Conservation (phyloP, 2,888 invertebrate species). For the Cinara cedri region DNA sequence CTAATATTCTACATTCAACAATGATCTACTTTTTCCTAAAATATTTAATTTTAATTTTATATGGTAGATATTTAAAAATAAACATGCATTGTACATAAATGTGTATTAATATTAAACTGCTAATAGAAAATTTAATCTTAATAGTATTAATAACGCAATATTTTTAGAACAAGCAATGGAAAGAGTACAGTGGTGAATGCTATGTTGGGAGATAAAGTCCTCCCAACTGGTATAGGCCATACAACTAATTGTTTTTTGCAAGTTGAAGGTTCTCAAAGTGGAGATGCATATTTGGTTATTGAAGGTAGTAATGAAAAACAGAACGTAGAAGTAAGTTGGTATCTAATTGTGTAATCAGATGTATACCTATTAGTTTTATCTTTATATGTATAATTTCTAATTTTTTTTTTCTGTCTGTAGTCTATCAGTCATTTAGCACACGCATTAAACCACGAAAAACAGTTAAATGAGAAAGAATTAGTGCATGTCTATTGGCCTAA, state of each 20-base stretch:
- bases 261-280: slow-evolving; percentile 90
- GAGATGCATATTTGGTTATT: slow-evolving; percentile 84
- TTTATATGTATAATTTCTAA: background rate
- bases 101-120: too few species aligned
- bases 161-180: slow-evolving; percentile 91
- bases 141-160: too few species aligned
- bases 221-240: slow-evolving; percentile 98
- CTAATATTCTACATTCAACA: too few species aligned
- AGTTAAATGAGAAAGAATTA: slow-evolving; percentile 82
- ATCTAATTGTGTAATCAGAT: too few species aligned
- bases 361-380: too few species aligned
- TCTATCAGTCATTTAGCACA: slow-evolving; percentile 92
- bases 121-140: too few species aligned
- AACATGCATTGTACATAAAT: too few species aligned
- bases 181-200: slow-evolving; percentile 99
- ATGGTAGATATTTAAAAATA: too few species aligned
- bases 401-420: slow-evolving; percentile 63
- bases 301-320: slow-evolving; percentile 83
- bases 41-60: too few species aligned
- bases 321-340: slow-evolving; percentile 73
- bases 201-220: slow-evolving; percentile 96
- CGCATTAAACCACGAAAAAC: slow-evolving; percentile 88
- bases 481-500: slow-evolving; percentile 96
- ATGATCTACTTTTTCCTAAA: too few species aligned
- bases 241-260: slow-evolving; percentile 99